Evolutionary conservation across 2,888 invertebrate genomes (phyloP), one percentile per base, ranked within the genome.

Genomic region (Parnassius glacialis): DNA sequence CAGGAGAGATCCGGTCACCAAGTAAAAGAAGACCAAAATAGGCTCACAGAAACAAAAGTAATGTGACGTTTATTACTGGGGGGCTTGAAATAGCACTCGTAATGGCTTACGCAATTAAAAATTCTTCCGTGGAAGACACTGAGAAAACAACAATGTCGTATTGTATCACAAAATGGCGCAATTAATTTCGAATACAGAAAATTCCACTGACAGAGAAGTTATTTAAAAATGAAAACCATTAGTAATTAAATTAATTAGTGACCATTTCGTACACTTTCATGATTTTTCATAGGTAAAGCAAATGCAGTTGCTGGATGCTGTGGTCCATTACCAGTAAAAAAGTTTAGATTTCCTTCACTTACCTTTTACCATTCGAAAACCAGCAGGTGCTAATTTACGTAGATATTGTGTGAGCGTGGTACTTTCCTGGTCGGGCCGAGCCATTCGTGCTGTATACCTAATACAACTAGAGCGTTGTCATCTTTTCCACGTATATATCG

Each of bases 71-170:
- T 62, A 62, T 62, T 58, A 62, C 48, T 48, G 54, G 45, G 55
- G 54, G 13, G 45, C 41, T 50, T 51, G 58, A 51, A 62, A 62
- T 62, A 59, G 55, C 47, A 54, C 58, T 47, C 16, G 54, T 58
- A 62, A 62, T 58, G 62, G 61, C 55, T 62, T 62, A 64, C 59
- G 62, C 64, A 66, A 66, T 66, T 66, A 66, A 66, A 64, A 66
- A 63, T 59, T 62, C 59, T 56, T 57, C 61, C 57, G 41, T 54
- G 54, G 61, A 47, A 64, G 57, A 60, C 55, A 60, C 44, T 16
- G 58, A 50, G 44, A 48, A 51, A 42, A 54, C 20, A 25, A 57
- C 41, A 58, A 58, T 50, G 51, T 52, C 47, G 61, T 61, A 62
- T 57, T 62, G 57, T 62, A 48, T 48, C 34, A 43, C 20, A 13